Percentiles rank a stretch among this genome's conserved stretches.
Conservation (phyloP, 30 jellyfish, hydroid and myxozoan species). For the Aurelia sp. region DNA sequence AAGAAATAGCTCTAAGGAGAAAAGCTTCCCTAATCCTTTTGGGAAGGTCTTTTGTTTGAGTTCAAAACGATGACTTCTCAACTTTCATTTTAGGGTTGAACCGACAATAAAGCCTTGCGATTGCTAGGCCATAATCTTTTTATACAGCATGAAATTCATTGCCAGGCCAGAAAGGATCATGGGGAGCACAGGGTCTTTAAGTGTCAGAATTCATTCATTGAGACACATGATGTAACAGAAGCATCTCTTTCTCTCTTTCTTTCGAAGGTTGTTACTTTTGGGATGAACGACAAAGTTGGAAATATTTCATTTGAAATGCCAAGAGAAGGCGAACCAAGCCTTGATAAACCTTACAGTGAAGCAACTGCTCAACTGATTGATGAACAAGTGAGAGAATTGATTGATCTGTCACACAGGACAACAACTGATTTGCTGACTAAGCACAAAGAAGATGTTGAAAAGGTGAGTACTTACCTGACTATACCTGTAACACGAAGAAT, state of each 20-base stretch:
- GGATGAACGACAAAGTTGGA: slow-evolving; percentile 96
- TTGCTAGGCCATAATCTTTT: too few relatives aligned
- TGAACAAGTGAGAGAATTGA: slow-evolving; percentile 96
- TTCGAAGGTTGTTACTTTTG: slow-evolving; percentile 95
- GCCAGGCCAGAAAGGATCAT: too few relatives aligned
- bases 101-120: too few relatives aligned
- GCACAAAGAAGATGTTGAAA: slow-evolving; percentile 91
- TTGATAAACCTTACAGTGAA: slow-evolving; percentile 98
- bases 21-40: too few relatives aligned
- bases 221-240: too few relatives aligned
- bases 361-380: slow-evolving; percentile 98
- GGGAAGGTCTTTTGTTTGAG: too few relatives aligned
- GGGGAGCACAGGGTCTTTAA: too few relatives aligned
- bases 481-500: not conserved
- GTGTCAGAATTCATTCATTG: too few relatives aligned
- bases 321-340: slow-evolving; percentile 95
- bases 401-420: slow-evolving; percentile 79
- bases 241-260: not conserved
- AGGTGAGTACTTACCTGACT: slow-evolving; percentile 40
- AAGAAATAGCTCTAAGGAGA: too few relatives aligned
- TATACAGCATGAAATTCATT: too few relatives aligned
- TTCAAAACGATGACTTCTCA: too few relatives aligned
- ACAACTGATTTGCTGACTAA: slow-evolving; percentile 78
- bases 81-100: too few relatives aligned
- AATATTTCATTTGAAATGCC: slow-evolving; percentile 93